Base-by-base conservation (phyloP, 2,888 invertebrate genomes). In the Conchocele bisecta region DNA sequence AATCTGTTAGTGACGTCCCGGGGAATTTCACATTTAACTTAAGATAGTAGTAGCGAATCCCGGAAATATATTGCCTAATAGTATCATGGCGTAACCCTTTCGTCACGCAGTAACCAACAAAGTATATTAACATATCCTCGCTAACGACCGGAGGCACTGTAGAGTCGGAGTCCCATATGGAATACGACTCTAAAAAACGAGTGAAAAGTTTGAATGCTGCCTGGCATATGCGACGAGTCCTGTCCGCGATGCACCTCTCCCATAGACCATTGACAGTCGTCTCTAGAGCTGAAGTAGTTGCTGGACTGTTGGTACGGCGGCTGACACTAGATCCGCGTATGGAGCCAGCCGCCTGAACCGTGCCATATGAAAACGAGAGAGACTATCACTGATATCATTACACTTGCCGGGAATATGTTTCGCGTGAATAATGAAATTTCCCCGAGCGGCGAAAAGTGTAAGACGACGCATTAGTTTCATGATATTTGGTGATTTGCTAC, bases 351-450 rank as follows among this genome's bases (percentile, higher is more conserved):
- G 7, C 7, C 65, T 33, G 54, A 63, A 68, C 11, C 48, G 39
- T 7, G 41, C 17, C 54, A 71, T 46, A 64, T 67, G 67, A 7
- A 48, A 63, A 50, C 66, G 70, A 70, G 69, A 74, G 17, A 71
- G 13, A 33, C 58, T n/a, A 33, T 73, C 65, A n/a, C 53, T 50
- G 17, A 74, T 44, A 20, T 9, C 11, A 46, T 74, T 74, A 1
- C 29, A 15, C 5, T 28, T 26, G 0, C 65, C 60, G 13, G 39
- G 50, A 26, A 74, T 39, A 42, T 74, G 61, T 17, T 13, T 20
- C 29, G 65, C 61, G 37, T 41, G 37, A 15, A 72, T 33, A 35
- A 57, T 29, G 50, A 50, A 72, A 31, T 66, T 66, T 22, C 31
- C 26, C 11, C 29, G 9, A 22, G 53, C 59, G n/a, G 66, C 41